Evolutionary conservation across 2,113 vertebrate species (phyloP).

Genomic region (Phyllostomus hastatus): DNA sequence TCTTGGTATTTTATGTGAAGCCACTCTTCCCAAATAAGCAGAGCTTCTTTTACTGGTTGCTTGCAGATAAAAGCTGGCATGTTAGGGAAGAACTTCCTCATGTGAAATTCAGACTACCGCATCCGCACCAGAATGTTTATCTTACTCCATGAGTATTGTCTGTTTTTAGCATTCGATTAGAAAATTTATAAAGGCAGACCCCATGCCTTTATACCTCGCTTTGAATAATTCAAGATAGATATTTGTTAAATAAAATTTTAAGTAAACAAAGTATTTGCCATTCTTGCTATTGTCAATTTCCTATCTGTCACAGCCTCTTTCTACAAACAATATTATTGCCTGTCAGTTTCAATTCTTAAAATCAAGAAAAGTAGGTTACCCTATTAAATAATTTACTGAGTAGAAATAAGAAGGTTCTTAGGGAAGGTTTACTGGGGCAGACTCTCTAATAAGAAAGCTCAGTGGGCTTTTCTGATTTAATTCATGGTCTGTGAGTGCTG

Average conservation of each 20-base stretch:
- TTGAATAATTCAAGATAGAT: background rate
- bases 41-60: background rate
- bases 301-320: background rate
- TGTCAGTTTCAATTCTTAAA: background rate
- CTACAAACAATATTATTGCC: background rate
- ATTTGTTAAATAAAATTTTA: conserved; percentile 28
- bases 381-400: background rate
- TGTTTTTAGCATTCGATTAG: background rate
- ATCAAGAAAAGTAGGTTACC: background rate
- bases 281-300: background rate
- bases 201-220: background rate
- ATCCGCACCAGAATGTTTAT: background rate
- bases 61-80: background rate
- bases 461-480: background rate
- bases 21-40: background rate
- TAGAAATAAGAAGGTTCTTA: conserved; percentile 13
- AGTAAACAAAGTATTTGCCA: background rate
- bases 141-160: background rate
- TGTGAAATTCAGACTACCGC: background rate
- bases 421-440: background rate
- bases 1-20: background rate
- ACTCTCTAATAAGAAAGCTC: background rate
- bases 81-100: background rate
- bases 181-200: background rate
- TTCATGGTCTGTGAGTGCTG: background rate